phyloP scores from a whole-genome alignment of 2,888 invertebrate species.

The Lottia gigantea region DNA sequence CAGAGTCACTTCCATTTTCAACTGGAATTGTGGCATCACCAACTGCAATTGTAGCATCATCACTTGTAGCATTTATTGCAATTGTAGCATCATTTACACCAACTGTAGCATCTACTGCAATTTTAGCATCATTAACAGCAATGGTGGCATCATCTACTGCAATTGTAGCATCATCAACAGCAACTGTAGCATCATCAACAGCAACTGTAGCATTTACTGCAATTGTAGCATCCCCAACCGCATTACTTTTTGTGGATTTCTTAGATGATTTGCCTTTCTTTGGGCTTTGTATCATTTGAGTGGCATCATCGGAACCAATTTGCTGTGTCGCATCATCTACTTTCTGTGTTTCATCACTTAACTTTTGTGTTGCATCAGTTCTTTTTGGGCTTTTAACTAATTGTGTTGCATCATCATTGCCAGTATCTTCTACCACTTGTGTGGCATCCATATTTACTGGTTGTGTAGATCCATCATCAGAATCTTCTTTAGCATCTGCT shows the following conservation, averaged over 20 bases:
- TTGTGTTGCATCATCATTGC: slow-evolving; percentile 26
- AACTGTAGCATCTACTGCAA: slow-evolving; percentile 6
- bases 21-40: slow-evolving; percentile 16
- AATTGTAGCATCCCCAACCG: slow-evolving; percentile 19
- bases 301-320: slow-evolving; percentile 20
- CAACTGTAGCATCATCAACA: slow-evolving; percentile 21
- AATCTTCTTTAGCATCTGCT: slow-evolving; percentile 12
- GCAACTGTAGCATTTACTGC: slow-evolving; percentile 5
- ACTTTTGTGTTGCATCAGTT: slow-evolving; percentile 3
- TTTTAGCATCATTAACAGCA: not conserved
- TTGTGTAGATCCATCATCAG: slow-evolving; percentile 8
- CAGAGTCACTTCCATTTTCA: not conserved
- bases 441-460: slow-evolving; percentile 12
- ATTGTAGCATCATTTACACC: not conserved
- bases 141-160: slow-evolving; percentile 6
- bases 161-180: slow-evolving; percentile 20
- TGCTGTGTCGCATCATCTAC: slow-evolving; percentile 18
- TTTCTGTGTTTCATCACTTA: not conserved
- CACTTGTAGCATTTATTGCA: not conserved
- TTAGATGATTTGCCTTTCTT: not conserved
- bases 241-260: not conserved
- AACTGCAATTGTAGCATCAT: slow-evolving; percentile 24
- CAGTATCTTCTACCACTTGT: slow-evolving; percentile 10
- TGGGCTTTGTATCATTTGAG: slow-evolving; percentile 16
- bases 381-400: slow-evolving; percentile 17